phyloP scores from a whole-genome alignment of 1,140 invertebrate species.

The Drosophila athabasca region DNA sequence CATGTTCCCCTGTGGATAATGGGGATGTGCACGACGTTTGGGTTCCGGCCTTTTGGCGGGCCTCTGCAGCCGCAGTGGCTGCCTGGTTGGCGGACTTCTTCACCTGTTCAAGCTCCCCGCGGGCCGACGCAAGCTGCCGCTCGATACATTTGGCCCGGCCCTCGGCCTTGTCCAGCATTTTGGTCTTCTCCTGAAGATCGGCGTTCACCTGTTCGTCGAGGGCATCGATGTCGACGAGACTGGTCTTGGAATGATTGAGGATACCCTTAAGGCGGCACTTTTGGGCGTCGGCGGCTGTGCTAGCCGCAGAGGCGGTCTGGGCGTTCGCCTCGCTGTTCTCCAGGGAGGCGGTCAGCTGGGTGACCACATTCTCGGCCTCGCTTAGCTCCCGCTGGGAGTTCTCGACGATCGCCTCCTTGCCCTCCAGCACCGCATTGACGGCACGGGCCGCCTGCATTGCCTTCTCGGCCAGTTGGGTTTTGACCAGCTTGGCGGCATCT shows the following conservation, averaged over 20 bases:
- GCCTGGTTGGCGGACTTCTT: slow-evolving; percentile 86
- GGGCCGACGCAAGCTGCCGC: slow-evolving; percentile 85
- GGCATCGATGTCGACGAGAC: slow-evolving; percentile 86
- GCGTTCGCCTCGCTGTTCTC: slow-evolving; percentile 86
- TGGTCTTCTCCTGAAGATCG: slow-evolving; percentile 86
- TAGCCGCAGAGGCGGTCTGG: slow-evolving; percentile 85
- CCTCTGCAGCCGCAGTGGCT: slow-evolving; percentile 86
- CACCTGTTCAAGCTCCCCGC: slow-evolving; percentile 85
- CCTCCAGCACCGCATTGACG: slow-evolving; percentile 86
- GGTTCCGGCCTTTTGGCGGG: slow-evolving; percentile 71
- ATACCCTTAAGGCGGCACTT: slow-evolving; percentile 72
- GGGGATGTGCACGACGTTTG: too few species aligned
- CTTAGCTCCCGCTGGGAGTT: slow-evolving; percentile 85
- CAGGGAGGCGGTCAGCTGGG: slow-evolving; percentile 85
- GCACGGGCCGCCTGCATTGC: slow-evolving; percentile 87
- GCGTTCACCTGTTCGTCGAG: slow-evolving; percentile 84
- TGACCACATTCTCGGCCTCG: slow-evolving; percentile 86
- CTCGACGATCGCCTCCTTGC: slow-evolving; percentile 86
- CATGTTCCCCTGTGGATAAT: neutral
- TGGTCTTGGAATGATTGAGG: slow-evolving; percentile 84
- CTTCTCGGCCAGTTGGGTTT: slow-evolving; percentile 87
- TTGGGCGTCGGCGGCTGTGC: slow-evolving; percentile 85
- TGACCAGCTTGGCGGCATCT: slow-evolving; percentile 87
- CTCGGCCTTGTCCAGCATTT: slow-evolving; percentile 86
- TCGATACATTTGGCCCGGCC: slow-evolving; percentile 85